Evolutionary conservation across 2,888 invertebrate species (phyloP).

Genomic region (Toxonevra muliebris): DNA sequence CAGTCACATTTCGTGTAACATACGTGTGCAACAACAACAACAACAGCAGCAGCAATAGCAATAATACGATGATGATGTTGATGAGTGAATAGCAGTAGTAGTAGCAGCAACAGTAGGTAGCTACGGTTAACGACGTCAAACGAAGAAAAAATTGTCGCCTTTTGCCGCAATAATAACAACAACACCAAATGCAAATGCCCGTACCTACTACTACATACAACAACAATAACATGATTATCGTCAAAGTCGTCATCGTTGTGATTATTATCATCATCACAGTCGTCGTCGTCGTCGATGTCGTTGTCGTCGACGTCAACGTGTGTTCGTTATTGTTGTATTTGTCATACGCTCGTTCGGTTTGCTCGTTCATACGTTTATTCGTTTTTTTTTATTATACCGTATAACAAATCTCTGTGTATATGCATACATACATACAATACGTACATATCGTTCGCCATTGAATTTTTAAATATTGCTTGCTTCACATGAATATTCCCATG

Average conservation of each 20-base stretch:
- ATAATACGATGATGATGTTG: not conserved
- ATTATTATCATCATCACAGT: not conserved
- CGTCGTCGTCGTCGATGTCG: slow-evolving; percentile 5
- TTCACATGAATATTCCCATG: too few relatives aligned
- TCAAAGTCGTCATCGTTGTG: not conserved
- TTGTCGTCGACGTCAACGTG: not conserved
- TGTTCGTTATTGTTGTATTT: not conserved
- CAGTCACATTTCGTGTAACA: slow-evolving; percentile 31
- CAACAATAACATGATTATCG: not conserved
- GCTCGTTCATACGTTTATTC: too few relatives aligned
- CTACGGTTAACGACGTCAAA: not conserved
- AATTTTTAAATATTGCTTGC: slow-evolving; percentile 6
- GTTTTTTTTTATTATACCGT: too few relatives aligned
- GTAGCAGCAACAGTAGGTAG: not conserved
- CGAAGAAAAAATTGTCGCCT: slow-evolving; percentile 30
- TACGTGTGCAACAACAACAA: slow-evolving; percentile 32
- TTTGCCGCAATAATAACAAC: not conserved
- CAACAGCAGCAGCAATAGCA: not conserved
- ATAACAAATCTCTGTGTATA: too few relatives aligned
- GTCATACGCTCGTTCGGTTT: slow-evolving; percentile 1
- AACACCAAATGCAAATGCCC: not conserved
- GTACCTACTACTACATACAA: too few relatives aligned
- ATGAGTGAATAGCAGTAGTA: not conserved
- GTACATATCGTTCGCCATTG: slow-evolving; percentile 21
- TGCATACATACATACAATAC: too few relatives aligned